Conservation (phyloP, 2,797 vertebrate genomes). For the Falco concolor region DNA sequence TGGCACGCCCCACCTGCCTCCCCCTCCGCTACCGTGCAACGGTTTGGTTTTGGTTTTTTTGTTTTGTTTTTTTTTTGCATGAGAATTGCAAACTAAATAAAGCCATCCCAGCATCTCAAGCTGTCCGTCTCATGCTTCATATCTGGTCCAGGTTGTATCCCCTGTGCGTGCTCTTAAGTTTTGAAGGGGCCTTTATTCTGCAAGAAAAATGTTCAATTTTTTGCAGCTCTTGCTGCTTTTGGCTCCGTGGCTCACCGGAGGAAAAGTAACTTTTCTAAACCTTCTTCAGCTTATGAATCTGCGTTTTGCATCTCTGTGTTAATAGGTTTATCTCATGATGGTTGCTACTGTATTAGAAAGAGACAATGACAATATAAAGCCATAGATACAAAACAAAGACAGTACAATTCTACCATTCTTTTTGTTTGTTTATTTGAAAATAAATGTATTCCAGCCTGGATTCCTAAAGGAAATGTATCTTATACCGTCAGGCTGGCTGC, state of each 20-base stretch:
- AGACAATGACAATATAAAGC: neutral
- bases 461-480: neutral
- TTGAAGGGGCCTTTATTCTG: neutral
- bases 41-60: neutral
- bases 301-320: neutral
- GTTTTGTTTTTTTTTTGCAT: too few relatives aligned
- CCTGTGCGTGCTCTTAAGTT: too few relatives aligned
- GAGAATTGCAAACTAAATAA: neutral
- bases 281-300: neutral
- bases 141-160: neutral
- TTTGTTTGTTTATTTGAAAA: neutral
- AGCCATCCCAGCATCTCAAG: neutral
- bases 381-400: neutral
- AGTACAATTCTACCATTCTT: neutral
- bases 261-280: neutral
- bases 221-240: neutral
- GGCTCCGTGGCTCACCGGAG: neutral
- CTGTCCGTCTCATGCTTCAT: neutral
- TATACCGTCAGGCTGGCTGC: neutral
- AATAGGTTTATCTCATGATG: neutral
- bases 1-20: neutral
- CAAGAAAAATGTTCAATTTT: neutral
- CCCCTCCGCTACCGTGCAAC: neutral
- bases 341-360: neutral
- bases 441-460: neutral